Percentiles rank a stretch among this genome's conserved stretches.
These are phyloP conservation scores for Ptilonorhynchus violaceus DNA, from an alignment of 2,113 vertebrate genomes.

Conservation along the genomic window DNA sequence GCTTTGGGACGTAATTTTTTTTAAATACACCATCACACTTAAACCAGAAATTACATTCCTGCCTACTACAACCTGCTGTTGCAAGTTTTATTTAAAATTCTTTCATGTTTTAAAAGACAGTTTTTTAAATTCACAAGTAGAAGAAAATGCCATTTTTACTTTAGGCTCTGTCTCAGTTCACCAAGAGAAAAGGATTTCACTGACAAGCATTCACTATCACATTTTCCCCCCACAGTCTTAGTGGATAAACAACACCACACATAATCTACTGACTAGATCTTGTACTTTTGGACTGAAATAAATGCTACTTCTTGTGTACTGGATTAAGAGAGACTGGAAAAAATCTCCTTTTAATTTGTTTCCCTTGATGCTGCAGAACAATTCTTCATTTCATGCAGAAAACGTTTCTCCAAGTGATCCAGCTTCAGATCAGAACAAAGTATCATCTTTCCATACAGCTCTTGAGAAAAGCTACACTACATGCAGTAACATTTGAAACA, in stretches of 20 bases:
- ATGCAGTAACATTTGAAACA: background rate
- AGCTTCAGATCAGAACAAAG: conserved; percentile 23
- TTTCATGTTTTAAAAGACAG: background rate
- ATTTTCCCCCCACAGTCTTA: background rate
- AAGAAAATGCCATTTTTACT: background rate
- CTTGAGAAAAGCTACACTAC: background rate
- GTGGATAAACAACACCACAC: background rate
- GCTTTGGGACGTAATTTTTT: background rate
- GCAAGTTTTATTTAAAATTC: background rate
- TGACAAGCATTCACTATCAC: background rate
- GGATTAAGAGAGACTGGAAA: background rate
- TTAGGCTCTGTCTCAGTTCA: background rate
- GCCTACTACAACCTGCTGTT: background rate
- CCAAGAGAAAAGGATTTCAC: background rate
- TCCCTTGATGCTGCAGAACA: conserved; percentile 1
- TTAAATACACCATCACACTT: background rate
- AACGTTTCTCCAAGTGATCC: conserved; percentile 2
- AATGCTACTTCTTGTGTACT: conserved; percentile 28
- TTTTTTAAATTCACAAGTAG: background rate
- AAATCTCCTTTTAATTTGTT: background rate
- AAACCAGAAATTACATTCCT: background rate
- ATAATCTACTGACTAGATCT: conserved; percentile 9
- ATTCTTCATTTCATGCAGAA: conserved; percentile 20
- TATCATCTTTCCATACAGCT: background rate
- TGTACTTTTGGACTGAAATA: background rate